These are phyloP conservation scores for Drepanosiphum platanoidis DNA, from an alignment of 2,888 invertebrate species.

Conservation along the genomic window DNA sequence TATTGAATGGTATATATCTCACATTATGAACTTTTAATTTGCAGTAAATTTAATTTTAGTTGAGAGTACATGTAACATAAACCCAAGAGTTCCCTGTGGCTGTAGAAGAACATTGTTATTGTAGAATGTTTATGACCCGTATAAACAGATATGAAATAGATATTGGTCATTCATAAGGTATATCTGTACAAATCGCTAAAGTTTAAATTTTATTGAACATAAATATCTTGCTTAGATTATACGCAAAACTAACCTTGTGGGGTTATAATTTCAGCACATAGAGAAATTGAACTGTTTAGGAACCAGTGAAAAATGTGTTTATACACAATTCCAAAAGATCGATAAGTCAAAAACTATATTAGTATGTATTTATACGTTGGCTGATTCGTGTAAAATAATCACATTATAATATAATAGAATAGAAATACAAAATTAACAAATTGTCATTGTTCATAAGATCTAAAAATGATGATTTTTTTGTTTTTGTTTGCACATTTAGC, in stretches of 20 bases:
- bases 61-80: too few relatives aligned
- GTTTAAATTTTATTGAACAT: too few relatives aligned
- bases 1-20: background rate
- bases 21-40: background rate
- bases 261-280: background rate
- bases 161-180: too few relatives aligned
- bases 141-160: too few relatives aligned
- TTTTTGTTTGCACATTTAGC: background rate
- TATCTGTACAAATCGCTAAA: too few relatives aligned
- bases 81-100: too few relatives aligned
- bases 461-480: background rate
- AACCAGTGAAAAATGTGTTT: background rate
- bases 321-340: background rate
- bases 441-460: background rate
- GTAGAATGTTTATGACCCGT: too few relatives aligned
- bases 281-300: background rate
- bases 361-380: background rate
- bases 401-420: background rate
- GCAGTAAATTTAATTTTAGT: background rate
- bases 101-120: too few relatives aligned
- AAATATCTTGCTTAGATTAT: too few relatives aligned
- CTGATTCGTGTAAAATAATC: background rate
- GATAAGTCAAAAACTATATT: background rate
- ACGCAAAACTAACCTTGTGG: too few relatives aligned
- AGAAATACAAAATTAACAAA: constrained; percentile 1